A percentile compares a stretch with the other conserved stretches of the same genome.
Conservation (phyloP, 2,888 invertebrate genomes). For the Patella pellucida region DNA sequence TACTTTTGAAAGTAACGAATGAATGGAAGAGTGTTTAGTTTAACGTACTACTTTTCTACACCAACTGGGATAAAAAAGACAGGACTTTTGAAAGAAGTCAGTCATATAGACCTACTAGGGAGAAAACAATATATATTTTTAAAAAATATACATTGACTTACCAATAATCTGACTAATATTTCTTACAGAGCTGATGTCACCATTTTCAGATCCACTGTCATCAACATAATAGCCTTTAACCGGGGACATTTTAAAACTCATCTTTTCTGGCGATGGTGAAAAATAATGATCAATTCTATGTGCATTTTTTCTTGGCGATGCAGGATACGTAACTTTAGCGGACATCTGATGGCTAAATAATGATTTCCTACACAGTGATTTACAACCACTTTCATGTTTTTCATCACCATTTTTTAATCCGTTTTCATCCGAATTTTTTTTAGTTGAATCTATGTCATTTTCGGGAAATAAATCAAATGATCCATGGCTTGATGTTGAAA, state of each 20-base stretch:
- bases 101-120: neutral
- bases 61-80: too few relatives aligned
- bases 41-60: too few relatives aligned
- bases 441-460: neutral
- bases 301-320: neutral
- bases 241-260: neutral
- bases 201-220: conserved; percentile 3
- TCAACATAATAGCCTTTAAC: neutral
- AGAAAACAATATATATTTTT: too few relatives aligned
- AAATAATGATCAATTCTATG: neutral
- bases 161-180: neutral
- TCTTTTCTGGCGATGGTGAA: neutral
- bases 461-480: conserved; percentile 1
- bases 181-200: neutral
- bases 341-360: neutral
- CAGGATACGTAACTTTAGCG: neutral
- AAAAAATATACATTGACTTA: neutral
- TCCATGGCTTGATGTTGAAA: neutral
- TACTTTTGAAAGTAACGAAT: too few relatives aligned
- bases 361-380: neutral
- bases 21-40: too few relatives aligned
- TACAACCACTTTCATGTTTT: neutral
- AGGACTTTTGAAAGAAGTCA: neutral
- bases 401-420: neutral
- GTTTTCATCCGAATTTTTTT: neutral